These are phyloP conservation scores for Neoitamus cyanurus DNA, from an alignment of 2,888 invertebrate species.

Conservation along the genomic window DNA sequence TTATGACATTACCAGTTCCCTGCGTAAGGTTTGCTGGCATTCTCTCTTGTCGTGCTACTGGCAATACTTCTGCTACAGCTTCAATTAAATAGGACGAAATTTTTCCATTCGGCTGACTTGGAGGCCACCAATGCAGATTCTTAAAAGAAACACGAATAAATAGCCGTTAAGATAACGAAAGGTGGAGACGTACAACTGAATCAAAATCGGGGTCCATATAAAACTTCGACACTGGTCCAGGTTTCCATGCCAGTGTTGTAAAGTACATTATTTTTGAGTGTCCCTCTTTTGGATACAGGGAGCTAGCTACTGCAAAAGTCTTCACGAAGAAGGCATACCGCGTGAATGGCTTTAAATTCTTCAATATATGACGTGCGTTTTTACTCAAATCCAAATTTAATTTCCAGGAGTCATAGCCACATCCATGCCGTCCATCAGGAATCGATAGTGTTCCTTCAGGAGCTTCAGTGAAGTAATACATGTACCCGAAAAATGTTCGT, in stretches of 20 bases:
- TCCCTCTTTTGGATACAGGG: conserved; percentile 75
- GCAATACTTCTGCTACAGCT: not conserved
- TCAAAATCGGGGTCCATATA: conserved; percentile 58
- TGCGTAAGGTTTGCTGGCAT: not conserved
- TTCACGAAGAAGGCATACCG: conserved; percentile 95
- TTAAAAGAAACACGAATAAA: conserved; percentile 44
- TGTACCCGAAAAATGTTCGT: conserved; percentile 87
- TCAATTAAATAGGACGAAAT: conserved; percentile 58
- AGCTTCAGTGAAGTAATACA: conserved; percentile 85
- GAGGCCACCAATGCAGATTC: conserved; percentile 63
- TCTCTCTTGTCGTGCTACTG: not conserved
- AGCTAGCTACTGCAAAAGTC: conserved; percentile 85
- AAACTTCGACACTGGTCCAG: conserved; percentile 59
- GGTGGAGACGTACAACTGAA: conserved; percentile 59
- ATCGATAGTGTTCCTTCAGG: conserved; percentile 80
- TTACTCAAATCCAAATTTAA: conserved; percentile 66
- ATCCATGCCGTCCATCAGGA: conserved; percentile 91
- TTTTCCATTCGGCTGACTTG: conserved; percentile 59
- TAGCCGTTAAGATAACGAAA: not conserved
- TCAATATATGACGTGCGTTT: conserved; percentile 71
- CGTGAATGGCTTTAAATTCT: conserved; percentile 84
- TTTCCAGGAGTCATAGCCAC: conserved; percentile 85
- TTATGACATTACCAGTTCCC: not conserved
- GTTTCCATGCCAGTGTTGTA: conserved; percentile 70
- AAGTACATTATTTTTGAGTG: conserved; percentile 88